Conservation (phyloP, 2,888 invertebrate genomes). For the Anarsia innoxiella region DNA sequence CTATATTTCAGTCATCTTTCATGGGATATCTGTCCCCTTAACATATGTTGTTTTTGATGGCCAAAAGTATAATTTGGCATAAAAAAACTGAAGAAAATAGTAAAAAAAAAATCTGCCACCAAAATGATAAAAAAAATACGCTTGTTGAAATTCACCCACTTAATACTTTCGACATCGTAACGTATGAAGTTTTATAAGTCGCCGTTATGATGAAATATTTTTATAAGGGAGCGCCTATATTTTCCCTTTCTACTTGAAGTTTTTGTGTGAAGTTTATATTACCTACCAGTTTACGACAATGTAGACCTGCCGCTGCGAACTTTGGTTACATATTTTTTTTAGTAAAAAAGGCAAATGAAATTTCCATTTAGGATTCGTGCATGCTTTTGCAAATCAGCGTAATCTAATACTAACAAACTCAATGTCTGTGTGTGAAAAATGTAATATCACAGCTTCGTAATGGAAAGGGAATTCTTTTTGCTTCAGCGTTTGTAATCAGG, state of each 20-base stretch:
- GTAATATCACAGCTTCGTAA: constrained; percentile 2
- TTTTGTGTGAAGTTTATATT: constrained; percentile 9
- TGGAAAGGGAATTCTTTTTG: constrained; percentile 17
- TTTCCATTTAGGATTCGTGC: neutral
- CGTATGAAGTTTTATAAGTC: constrained; percentile 33
- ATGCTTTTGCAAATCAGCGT: neutral
- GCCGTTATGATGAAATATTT: constrained; percentile 52
- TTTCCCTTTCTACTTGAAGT: constrained; percentile 8
- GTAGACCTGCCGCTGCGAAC: too few relatives aligned
- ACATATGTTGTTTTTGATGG: too few relatives aligned
- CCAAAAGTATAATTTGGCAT: too few relatives aligned
- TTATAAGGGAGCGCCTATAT: constrained; percentile 25
- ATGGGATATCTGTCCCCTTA: too few relatives aligned
- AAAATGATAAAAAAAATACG: too few relatives aligned
- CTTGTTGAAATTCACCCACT: too few relatives aligned
- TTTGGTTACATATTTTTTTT: too few relatives aligned
- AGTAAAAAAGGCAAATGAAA: too few relatives aligned
- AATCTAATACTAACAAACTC: neutral
- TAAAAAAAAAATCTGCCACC: too few relatives aligned
- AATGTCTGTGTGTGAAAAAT: constrained; percentile 4
- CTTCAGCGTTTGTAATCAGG: constrained; percentile 22
- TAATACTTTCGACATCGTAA: constrained; percentile 40
- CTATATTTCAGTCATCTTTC: too few relatives aligned
- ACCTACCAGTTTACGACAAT: too few relatives aligned
- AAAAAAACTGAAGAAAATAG: too few relatives aligned